phyloP scores from a whole-genome alignment of 2,888 invertebrate genomes.

The Aphidoletes aphidimyza region DNA sequence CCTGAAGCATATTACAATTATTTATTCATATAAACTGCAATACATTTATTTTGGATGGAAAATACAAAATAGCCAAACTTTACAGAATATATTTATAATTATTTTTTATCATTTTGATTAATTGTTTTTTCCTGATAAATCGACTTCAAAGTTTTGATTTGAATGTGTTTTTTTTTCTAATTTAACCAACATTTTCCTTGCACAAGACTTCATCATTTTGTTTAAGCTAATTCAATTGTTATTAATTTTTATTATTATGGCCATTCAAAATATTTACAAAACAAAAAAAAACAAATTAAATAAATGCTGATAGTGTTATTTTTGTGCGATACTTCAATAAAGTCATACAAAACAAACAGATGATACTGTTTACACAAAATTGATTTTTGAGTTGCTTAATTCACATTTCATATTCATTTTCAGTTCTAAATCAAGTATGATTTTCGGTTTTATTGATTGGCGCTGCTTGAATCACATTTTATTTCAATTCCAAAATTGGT shows the following conservation, averaged over 20 bases:
- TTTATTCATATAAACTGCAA: neutral
- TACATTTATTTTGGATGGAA: neutral
- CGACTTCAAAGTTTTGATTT: neutral
- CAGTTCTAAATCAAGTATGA: too few relatives aligned
- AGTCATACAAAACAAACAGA: neutral
- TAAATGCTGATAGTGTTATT: neutral
- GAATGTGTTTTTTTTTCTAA: neutral
- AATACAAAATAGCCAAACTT: neutral
- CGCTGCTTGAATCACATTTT: neutral
- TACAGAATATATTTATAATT: too few relatives aligned
- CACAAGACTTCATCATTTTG: conserved; percentile 8
- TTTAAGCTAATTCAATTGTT: conserved; percentile 33
- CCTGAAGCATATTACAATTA: neutral
- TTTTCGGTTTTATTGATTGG: conserved; percentile 6
- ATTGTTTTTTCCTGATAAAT: neutral
- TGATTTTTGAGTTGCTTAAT: conserved; percentile 15
- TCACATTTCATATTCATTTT: neutral
- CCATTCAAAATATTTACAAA: too few relatives aligned
- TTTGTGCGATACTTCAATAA: conserved; percentile 37
- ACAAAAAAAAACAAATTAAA: neutral
- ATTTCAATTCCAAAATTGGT: neutral
- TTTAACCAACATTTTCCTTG: neutral
- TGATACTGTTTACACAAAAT: neutral
- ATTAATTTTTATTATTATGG: conserved; percentile 39
- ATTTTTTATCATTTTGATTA: too few relatives aligned